Percentiles rank a stretch among this genome's conserved stretches.
Evolutionary conservation across 2,797 vertebrate species (phyloP).

Genomic region (Rallus crepitans): DNA sequence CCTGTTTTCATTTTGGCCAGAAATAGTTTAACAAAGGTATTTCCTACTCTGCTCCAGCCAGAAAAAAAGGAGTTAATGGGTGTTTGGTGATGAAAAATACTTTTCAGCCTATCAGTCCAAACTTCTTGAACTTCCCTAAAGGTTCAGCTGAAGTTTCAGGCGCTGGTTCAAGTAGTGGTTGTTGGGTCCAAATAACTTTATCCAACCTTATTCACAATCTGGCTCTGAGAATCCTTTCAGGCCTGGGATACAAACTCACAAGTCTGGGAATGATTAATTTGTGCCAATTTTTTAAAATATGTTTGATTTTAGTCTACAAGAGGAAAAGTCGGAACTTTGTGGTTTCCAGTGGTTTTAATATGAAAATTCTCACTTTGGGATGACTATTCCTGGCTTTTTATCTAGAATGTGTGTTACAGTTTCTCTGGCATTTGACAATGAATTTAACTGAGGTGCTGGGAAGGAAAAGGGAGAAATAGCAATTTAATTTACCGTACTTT

Average conservation of each 20-base stretch:
- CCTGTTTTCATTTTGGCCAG: conserved; percentile 38
- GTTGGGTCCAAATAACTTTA: conserved; percentile 28
- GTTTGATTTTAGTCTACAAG: conserved; percentile 50
- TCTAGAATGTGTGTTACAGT: not conserved
- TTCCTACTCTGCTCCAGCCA: conserved; percentile 16
- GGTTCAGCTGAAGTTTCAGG: conserved; percentile 40
- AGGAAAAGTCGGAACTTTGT: conserved; percentile 35
- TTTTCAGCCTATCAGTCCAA: conserved; percentile 13
- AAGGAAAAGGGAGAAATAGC: conserved; percentile 5
- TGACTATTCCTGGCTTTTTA: conserved; percentile 37
- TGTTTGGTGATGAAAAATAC: conserved; percentile 1
- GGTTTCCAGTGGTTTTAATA: conserved; percentile 54
- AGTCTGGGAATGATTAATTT: conserved; percentile 29
- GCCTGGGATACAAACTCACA: not conserved
- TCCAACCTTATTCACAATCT: not conserved
- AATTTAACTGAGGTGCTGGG: conserved; percentile 15
- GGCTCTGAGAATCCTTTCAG: not conserved
- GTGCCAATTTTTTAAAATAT: conserved; percentile 11
- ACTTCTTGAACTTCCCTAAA: conserved; percentile 20
- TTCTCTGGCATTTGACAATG: conserved; percentile 34
- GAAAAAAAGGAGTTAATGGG: conserved; percentile 28
- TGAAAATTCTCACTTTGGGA: conserved; percentile 34
- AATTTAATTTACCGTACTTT: conserved; percentile 47
- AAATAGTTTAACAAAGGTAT: conserved; percentile 28
- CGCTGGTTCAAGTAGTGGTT: not conserved